Conservation (phyloP, 2,113 vertebrate species). For the Zosterops lateralis region DNA sequence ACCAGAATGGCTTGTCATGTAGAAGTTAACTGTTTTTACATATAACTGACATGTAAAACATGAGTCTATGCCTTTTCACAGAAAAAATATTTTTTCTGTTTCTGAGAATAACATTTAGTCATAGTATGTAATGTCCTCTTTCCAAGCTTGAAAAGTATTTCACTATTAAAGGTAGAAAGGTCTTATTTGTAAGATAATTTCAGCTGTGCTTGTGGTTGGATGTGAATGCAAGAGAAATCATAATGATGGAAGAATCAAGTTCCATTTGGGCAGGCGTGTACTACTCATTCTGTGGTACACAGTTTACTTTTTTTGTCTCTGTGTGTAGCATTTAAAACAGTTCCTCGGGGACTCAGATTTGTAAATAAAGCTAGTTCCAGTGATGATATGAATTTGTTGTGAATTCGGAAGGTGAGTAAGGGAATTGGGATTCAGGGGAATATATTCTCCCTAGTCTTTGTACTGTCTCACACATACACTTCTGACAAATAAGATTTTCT, state of each 20-base stretch:
- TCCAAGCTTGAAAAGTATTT: not conserved
- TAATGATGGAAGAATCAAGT: not conserved
- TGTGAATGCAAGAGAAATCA: not conserved
- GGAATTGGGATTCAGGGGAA: not conserved
- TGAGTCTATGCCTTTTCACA: not conserved
- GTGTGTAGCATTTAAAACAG: not conserved
- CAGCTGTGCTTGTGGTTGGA: not conserved
- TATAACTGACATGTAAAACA: not conserved
- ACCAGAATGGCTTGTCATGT: not conserved
- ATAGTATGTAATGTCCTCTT: not conserved
- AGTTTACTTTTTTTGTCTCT: not conserved
- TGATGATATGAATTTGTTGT: not conserved
- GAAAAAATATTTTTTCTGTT: not conserved
- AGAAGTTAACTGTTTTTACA: not conserved
- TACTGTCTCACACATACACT: not conserved
- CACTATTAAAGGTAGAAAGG: not conserved
- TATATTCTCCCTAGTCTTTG: not conserved
- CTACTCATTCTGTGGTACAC: fast-evolving
- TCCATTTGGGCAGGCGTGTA: not conserved
- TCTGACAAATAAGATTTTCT: not conserved
- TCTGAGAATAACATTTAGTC: not conserved
- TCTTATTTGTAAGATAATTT: not conserved
- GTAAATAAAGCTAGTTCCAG: not conserved
- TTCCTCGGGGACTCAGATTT: not conserved
- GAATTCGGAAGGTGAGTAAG: not conserved